Percentiles rank a stretch among this genome's conserved stretches.
These are phyloP conservation scores for Eulithis prunata DNA, from an alignment of 2,888 invertebrate species.

Conservation along the genomic window DNA sequence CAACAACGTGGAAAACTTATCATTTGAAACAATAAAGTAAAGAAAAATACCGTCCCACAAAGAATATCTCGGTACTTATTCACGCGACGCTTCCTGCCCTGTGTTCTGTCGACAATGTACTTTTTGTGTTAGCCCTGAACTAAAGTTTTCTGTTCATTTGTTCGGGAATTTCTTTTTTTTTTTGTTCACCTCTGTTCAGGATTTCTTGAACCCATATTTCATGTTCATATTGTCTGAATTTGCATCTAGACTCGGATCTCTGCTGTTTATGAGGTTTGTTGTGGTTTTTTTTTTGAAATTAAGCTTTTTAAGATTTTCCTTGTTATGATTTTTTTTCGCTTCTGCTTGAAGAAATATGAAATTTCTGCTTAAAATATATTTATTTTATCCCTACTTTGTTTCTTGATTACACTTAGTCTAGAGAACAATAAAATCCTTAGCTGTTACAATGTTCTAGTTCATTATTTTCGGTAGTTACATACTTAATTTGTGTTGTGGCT, in stretches of 20 bases:
- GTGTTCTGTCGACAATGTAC: constrained; percentile 66
- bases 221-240: constrained; percentile 80
- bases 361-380: background rate
- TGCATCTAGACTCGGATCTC: constrained; percentile 56
- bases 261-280: constrained; percentile 49
- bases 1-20: constrained; percentile 42
- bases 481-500: background rate
- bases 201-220: constrained; percentile 83
- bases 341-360: constrained; percentile 18
- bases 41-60: constrained; percentile 57
- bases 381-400: background rate
- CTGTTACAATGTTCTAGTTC: too few species aligned
- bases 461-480: too few species aligned
- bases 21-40: constrained; percentile 47
- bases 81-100: constrained; percentile 78
- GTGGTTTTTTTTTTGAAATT: constrained; percentile 41
- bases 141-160: constrained; percentile 81
- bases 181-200: constrained; percentile 68
- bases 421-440: too few species aligned
- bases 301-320: constrained; percentile 24
- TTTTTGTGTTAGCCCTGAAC: constrained; percentile 56
- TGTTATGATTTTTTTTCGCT: constrained; percentile 21
- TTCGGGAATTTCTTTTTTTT: constrained; percentile 59
- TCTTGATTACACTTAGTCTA: too few species aligned
- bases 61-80: constrained; percentile 68